Evolutionary conservation across 2,888 invertebrate genomes (phyloP), one percentile per base, ranked within the genome.

Genomic region (Barypeithes pellucidus): DNA sequence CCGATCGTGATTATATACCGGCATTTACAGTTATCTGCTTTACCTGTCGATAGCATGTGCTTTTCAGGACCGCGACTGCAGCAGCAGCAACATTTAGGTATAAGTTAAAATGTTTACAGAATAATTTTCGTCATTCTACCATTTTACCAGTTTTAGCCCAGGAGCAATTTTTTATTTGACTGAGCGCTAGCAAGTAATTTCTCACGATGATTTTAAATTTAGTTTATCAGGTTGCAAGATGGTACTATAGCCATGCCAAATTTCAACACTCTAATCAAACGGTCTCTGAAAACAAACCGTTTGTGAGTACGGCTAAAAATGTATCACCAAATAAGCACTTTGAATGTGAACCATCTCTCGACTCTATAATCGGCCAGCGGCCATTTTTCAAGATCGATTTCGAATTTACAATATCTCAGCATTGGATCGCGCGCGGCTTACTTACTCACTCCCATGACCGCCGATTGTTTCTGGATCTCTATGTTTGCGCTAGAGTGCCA

Each of bases 1-100:
- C 76, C 77, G 79, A 80, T 81, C 82, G 80, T 81, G 81, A 82
- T 84, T 84, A 82, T 82, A 81, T 82, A 82, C 83, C 81, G 79
- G 81, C 77, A 76, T 82, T 81, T 84, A 84, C 84, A 82, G 84
- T 84, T 84, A 84, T 76, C 76, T 75, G 76, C 73, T 77, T 73
- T 79, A 78, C 75, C 72, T 76, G 76, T 76, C 78, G 77, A 78
- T 77, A 77, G 75, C 76, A 75, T 76, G 76, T 77, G 72, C 75
- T 75, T 73, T 76, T 76, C 76, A 76, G 50, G 71, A 67, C 65
- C 52, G 22, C 11, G 65, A 22, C 50, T 36, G 52, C 33, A 14
- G 62, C 54, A 65, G 65, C 65, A 41, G 52, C 65, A 20, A 66
- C 41, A 16, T 20, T 39, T 5, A 33, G 33, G 4, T 5, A 33